These are phyloP conservation scores for Dastarcus helophoroides DNA, from an alignment of 2,888 invertebrate genomes.

Conservation along the genomic window DNA sequence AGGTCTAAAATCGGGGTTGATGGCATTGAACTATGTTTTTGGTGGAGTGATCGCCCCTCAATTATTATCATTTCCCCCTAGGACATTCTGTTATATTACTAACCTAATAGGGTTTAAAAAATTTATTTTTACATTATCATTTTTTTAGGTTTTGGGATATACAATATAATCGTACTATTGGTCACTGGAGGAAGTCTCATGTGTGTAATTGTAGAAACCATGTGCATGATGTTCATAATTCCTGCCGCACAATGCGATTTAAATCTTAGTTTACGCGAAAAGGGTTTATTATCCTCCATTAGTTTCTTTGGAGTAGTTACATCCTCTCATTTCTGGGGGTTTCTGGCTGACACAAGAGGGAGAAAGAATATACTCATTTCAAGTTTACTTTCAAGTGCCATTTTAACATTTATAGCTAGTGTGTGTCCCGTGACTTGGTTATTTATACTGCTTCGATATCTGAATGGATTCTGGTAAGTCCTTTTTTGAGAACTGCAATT, in stretches of 20 bases:
- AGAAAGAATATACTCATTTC: slow-evolving; percentile 39
- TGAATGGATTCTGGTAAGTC: slow-evolving; percentile 45
- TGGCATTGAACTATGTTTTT: no score
- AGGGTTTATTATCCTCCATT: slow-evolving; percentile 53
- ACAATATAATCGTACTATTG: slow-evolving; percentile 49
- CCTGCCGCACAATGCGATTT: slow-evolving; percentile 60
- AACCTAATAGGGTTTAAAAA: no score
- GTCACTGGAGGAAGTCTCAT: slow-evolving; percentile 51
- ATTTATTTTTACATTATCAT: no score
- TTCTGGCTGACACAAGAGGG: slow-evolving; percentile 45
- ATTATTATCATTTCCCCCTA: no score
- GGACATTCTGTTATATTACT: no score
- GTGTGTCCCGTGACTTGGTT: slow-evolving; percentile 40
- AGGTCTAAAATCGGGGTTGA: no score
- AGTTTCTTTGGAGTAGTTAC: slow-evolving; percentile 52
- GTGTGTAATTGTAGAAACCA: slow-evolving; percentile 56
- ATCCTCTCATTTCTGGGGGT: slow-evolving; percentile 50
- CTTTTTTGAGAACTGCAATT: no score
- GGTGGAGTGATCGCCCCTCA: no score
- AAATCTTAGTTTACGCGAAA: slow-evolving; percentile 45
- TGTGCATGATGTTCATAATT: slow-evolving; percentile 53
- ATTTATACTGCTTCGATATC: slow-evolving; percentile 41
- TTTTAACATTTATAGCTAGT: slow-evolving; percentile 41
- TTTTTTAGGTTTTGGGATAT: slow-evolving; percentile 46
- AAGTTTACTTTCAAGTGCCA: slow-evolving; percentile 38